A percentile compares a stretch with the other conserved stretches of the same genome.
Evolutionary conservation across 2,888 invertebrate species (phyloP).

Genomic region (Onthophagus sagittarius): DNA sequence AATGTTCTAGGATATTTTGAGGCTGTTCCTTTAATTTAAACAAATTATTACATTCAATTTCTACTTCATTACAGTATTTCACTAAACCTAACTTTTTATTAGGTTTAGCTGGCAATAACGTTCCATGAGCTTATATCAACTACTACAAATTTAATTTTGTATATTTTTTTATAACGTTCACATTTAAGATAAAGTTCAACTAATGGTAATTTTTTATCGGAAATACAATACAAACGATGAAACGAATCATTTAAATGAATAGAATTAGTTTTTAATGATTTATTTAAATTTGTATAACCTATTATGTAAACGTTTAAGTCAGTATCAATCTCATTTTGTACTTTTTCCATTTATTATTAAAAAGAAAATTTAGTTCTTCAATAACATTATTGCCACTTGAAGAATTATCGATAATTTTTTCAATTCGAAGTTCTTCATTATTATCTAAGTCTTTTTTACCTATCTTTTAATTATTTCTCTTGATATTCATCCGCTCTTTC

Average conservation of each 20-base stretch:
- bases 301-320: slow-evolving; percentile 13
- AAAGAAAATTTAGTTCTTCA: no score
- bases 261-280: background rate
- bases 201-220: slow-evolving; percentile 11
- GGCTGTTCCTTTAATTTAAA: background rate
- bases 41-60: background rate
- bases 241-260: background rate
- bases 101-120: slow-evolving; percentile 16
- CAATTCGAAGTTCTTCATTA: no score
- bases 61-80: slow-evolving; percentile 11
- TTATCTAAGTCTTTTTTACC: no score
- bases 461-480: background rate
- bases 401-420: background rate
- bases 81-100: slow-evolving; percentile 13
- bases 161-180: slow-evolving; percentile 5
- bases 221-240: slow-evolving; percentile 9
- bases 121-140: slow-evolving; percentile 14
- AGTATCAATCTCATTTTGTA: slow-evolving; percentile 13
- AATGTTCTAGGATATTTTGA: slow-evolving; percentile 15
- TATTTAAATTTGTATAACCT: background rate
- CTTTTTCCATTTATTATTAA: no score
- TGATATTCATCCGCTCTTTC: background rate
- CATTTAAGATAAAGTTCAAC: slow-evolving; percentile 7
- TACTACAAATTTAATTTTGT: slow-evolving; percentile 11
- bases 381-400: no score